Conservation (phyloP, 2,113 vertebrate species). For the Tragelaphus buxtoni region DNA sequence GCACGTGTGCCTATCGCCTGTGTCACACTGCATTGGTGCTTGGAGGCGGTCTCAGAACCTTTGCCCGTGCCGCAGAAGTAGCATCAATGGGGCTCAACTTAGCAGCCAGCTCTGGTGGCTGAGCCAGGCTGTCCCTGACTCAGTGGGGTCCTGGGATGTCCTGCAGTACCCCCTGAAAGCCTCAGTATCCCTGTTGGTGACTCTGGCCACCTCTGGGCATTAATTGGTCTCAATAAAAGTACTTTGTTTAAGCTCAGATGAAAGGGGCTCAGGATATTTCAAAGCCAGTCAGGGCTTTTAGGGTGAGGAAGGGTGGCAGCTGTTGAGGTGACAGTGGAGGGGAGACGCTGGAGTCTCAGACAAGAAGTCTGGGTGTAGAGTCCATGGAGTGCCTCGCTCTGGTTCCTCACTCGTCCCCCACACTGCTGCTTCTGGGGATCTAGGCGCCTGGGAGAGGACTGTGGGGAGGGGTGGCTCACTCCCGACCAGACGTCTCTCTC, state of each 20-base stretch:
- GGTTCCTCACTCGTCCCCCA: not conserved
- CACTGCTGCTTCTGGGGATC: not conserved
- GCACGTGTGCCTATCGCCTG: not conserved
- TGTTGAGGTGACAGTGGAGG: not conserved
- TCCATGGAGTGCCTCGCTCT: not conserved
- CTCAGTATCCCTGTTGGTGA: not conserved
- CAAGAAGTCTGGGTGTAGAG: not conserved
- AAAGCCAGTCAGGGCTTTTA: constrained; percentile 45
- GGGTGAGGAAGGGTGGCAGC: constrained; percentile 23
- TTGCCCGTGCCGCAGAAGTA: not conserved
- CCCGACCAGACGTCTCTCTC: not conserved
- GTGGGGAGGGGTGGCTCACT: not conserved
- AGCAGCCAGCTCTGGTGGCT: not conserved
- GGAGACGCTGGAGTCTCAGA: constrained; percentile 13
- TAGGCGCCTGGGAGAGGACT: not conserved
- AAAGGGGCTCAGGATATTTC: constrained; percentile 57
- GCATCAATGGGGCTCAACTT: not conserved
- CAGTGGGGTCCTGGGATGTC: constrained; percentile 22
- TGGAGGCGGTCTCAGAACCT: not conserved
- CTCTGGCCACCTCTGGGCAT: not conserved
- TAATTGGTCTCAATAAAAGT: constrained; percentile 61
- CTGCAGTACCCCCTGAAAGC: not conserved
- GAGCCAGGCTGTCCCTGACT: constrained; percentile 38
- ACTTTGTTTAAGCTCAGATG: constrained; percentile 46
- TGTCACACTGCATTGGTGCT: not conserved